Evolutionary conservation across 2,888 invertebrate species (phyloP), one percentile per base, ranked within the genome.

Genomic region (Xestobium rufovillosum): DNA sequence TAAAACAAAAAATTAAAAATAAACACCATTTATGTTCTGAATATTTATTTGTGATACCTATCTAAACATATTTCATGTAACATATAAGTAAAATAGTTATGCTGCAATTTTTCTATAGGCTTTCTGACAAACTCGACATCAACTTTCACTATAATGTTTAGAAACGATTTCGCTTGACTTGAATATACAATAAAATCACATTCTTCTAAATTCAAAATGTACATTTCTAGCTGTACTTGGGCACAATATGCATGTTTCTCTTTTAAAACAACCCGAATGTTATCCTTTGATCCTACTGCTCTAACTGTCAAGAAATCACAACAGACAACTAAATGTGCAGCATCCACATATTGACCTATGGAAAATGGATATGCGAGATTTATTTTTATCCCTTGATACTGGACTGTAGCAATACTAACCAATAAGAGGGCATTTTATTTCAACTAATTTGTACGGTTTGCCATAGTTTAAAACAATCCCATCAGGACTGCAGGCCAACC

Each of bases 291-390:
- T n/a, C n/a, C n/a, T 12, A 3, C 17, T 12, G 17, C 13, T 31
- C 14, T 13, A n/a, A n/a, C n/a, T 14, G 23, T 13, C 10, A 16
- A 15, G 23, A 19, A 31, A 17, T 31, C 31, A 16, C 15, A 14
- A 17, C 12, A 14, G 6, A 10, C 23, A 15, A 17, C 14, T 12
- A 31, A 31, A 9, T 31, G 15, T 9, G 13, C 14, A 16, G 31
- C 31, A 31, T 17, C 17, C 23, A 19, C 23, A 12, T 31, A 11
- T 31, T 16, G 17, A 12, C 17, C 17, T 31, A 17, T 6, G 23
- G 23, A 8, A 16, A 31, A 31, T 31, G 23, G 23, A 13, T 13
- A 4, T 16, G 23, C 17, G 14, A 29, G 15, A 29, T 29, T 11
- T 14, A 11, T 29, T 9, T n/a, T n/a, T n/a, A n/a, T n/a, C n/a